Base-by-base conservation (phyloP, 2,113 vertebrate genomes). In the Micromys minutus region DNA sequence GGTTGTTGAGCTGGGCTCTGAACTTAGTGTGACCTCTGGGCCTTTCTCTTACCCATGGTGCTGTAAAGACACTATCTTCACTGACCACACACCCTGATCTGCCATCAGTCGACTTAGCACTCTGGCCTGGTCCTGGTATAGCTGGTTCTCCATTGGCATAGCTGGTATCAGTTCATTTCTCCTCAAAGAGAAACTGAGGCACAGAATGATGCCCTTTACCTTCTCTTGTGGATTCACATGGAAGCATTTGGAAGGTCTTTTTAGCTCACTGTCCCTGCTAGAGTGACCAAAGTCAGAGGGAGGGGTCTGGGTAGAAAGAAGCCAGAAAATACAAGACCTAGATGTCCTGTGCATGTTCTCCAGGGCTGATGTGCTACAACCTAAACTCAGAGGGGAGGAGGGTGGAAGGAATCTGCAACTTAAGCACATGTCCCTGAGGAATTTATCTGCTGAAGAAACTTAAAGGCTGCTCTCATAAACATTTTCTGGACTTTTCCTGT, bases 101-200 rank as follows among this genome's bases (percentile, higher is more conserved):
- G 13, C 80, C 10, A 4, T 83, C 57, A 61, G n/a, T 63, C 15
- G n/a, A 57, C n/a, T 57, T 84, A 84, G 57, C 26, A 45, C 57
- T 31, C 15, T 61, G 57, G 15, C 80, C 80, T 84, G 39, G 57
- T 45, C 26, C 57, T 84, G 26, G 26, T 45, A 63, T 84, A 83
- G 57, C 80, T 83, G 55, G n/a, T 42, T 59, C 36, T 81, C 55
- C 55, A 59, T 39, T n/a, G 77, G 55, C 50, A 59, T 10, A n/a
- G 34, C 39, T 92, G 31, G 11, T 15, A 45, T 57, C 77, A 29
- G 31, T n/a, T 96, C 34, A 39, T 87, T 85, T 88, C 87, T 61
- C 67, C 50, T n/a, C 45, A 55, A 83, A 93, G 69, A 50, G 55
- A 96, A 94, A 85, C 79, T 57, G 87, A 94, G 84, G 45, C 93